phyloP scores from a whole-genome alignment of 2,113 vertebrate species.

The Pollachius pollachius region DNA sequence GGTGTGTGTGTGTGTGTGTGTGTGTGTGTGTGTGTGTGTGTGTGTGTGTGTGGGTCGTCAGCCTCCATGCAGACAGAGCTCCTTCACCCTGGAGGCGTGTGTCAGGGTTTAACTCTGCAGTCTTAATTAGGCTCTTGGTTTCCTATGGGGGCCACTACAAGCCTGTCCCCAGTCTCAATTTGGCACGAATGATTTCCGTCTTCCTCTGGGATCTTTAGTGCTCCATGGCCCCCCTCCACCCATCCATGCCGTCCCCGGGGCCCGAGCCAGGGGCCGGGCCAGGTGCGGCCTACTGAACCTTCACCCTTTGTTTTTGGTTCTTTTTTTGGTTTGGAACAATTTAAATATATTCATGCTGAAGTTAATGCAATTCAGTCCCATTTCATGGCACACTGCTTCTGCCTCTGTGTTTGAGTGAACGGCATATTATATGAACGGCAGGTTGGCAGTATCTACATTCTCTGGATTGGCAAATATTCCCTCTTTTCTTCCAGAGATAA shows the following conservation, averaged over 20 bases:
- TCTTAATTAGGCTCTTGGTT: slow-evolving; percentile 26
- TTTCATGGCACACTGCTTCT: not conserved
- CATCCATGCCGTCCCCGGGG: too few species aligned
- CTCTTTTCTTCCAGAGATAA: too few species aligned
- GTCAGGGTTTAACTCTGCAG: slow-evolving; percentile 13
- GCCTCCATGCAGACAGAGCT: not conserved
- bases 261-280: too few species aligned
- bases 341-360: too few species aligned
- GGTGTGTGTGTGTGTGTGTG: not conserved
- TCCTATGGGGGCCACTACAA: slow-evolving; percentile 3
- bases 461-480: too few species aligned
- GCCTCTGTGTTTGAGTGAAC: not conserved
- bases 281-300: too few species aligned
- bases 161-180: not conserved
- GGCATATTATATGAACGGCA: too few species aligned
- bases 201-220: not conserved
- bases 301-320: too few species aligned
- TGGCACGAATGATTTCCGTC: not conserved
- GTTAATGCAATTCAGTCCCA: not conserved
- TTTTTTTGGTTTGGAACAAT: too few species aligned
- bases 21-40: not conserved
- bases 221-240: not conserved
- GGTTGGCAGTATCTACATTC: too few species aligned
- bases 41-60: not conserved
- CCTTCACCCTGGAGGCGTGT: slow-evolving; percentile 7